phyloP scores from a whole-genome alignment of 1,140 invertebrate genomes.

The Rhyzopertha dominica region DNA sequence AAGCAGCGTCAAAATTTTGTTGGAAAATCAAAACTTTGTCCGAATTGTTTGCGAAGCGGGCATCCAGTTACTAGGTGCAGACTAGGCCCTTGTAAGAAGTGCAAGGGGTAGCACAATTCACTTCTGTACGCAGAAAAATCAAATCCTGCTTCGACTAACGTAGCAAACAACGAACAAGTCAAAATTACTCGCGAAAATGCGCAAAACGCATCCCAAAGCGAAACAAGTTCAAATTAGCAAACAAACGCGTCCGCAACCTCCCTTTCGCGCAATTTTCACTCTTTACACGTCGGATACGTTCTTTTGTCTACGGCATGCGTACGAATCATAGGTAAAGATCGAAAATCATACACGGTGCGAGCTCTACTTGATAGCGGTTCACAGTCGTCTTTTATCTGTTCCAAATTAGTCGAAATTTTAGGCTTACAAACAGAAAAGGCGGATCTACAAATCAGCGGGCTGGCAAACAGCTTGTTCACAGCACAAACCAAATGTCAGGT shows the following conservation, averaged over 20 bases:
- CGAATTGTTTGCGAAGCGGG: slow-evolving; percentile 4
- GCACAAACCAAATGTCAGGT: background rate
- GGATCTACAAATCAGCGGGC: too few species aligned
- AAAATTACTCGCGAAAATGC: too few species aligned
- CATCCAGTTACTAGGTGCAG: background rate
- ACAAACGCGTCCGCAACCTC: too few species aligned
- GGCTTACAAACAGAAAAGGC: background rate
- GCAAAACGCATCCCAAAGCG: background rate
- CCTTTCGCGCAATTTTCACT: background rate
- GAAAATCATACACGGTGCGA: background rate
- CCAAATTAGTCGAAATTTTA: slow-evolving; percentile 1
- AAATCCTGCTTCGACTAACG: too few species aligned
- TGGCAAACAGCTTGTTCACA: background rate
- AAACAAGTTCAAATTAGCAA: background rate
- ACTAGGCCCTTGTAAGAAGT: background rate
- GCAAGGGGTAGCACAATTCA: background rate
- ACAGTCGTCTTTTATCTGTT: slow-evolving; percentile 8
- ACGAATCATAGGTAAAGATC: background rate
- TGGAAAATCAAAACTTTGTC: background rate
- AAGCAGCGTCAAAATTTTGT: background rate
- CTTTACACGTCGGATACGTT: background rate
- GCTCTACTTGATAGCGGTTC: slow-evolving; percentile 12
- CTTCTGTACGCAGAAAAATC: background rate
- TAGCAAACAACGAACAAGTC: too few species aligned
- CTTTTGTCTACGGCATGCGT: slow-evolving; percentile 7